Evolutionary conservation across 2,888 invertebrate species (phyloP), one percentile per base, ranked within the genome.

Genomic region (Clanis bilineata): DNA sequence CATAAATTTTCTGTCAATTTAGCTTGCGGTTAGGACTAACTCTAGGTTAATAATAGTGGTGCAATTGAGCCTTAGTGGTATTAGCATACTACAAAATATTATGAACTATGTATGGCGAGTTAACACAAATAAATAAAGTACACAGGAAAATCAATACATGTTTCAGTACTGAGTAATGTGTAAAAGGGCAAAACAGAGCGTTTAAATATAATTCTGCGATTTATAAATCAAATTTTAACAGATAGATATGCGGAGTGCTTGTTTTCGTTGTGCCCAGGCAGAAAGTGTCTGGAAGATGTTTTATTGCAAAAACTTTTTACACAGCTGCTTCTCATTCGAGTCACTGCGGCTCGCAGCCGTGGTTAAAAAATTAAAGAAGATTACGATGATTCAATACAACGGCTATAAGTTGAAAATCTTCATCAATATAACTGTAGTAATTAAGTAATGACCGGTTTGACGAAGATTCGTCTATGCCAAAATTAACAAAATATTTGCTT

Each of bases 241-340:
- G 58, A 36, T 57, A 59, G 55, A 57, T 55, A 45, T 23, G 41
- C n/a, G 45, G 21, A 43, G 47, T 56, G 45, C 32, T 39, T 68
- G 68, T 72, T 72, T 72, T 82, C 75, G 79, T 82, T 78, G 73
- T 77, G 73, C 74, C 73, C 71, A 70, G 66, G 71, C 65, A 67
- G 71, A 67, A 77, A 73, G 73, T 76, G 76, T 68, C 70, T 64
- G 64, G 61, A 73, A 79, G 79, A 81, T 76, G 76, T 82, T 83
- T 85, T 76, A 76, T 71, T 81, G 80, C 78, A 77, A 69, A 79
- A 84, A 83, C 74, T 83, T 86, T 86, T 87, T 83, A 82, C 79
- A 66, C 86, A 86, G 85, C 82, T 85, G 85, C 70, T 79, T 76
- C 75, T 67, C 70, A 64, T 67, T 65, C 80, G 81, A 85, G 83